These are phyloP conservation scores for Cotesia typhae DNA, from an alignment of 1,140 invertebrate species.

Conservation along the genomic window DNA sequence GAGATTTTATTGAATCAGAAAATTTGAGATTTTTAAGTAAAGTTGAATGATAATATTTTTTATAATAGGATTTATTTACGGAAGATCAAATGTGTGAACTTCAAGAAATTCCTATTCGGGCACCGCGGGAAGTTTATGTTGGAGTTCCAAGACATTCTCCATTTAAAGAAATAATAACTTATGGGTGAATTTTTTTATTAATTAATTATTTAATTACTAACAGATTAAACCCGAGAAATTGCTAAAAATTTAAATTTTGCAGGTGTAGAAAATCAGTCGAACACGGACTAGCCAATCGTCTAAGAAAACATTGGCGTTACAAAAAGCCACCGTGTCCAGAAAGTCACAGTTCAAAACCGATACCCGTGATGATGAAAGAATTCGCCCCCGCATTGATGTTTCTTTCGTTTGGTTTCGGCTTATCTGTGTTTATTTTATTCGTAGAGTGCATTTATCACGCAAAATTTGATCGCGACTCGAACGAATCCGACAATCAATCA, in stretches of 20 bases:
- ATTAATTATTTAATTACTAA: too few relatives aligned
- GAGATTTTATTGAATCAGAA: too few relatives aligned
- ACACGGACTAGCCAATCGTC: constrained; percentile 41
- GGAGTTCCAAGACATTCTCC: constrained; percentile 50
- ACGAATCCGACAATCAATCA: too few relatives aligned
- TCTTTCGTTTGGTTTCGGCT: constrained; percentile 38
- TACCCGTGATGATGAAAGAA: constrained; percentile 46
- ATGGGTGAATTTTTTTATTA: constrained; percentile 41
- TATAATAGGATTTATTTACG: constrained; percentile 48
- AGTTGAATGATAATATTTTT: constrained; percentile 29
- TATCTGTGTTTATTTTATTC: constrained; percentile 40
- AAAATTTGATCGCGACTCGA: too few relatives aligned
- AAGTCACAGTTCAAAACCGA: constrained; percentile 46
- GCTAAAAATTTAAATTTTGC: neutral
- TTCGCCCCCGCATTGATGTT: constrained; percentile 49
- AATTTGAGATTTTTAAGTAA: too few relatives aligned
- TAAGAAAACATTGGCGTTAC: constrained; percentile 45
- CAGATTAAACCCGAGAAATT: neutral
- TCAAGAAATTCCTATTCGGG: constrained; percentile 46
- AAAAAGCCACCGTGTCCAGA: constrained; percentile 47
- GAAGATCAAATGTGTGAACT: constrained; percentile 56
- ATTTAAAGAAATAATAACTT: constrained; percentile 54
- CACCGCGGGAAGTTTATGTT: constrained; percentile 40
- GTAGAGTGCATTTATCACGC: constrained; percentile 5
- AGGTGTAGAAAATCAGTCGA: constrained; percentile 48